Evolutionary conservation across 2,113 vertebrate genomes (phyloP).

Genomic region (Alligator sinensis): DNA sequence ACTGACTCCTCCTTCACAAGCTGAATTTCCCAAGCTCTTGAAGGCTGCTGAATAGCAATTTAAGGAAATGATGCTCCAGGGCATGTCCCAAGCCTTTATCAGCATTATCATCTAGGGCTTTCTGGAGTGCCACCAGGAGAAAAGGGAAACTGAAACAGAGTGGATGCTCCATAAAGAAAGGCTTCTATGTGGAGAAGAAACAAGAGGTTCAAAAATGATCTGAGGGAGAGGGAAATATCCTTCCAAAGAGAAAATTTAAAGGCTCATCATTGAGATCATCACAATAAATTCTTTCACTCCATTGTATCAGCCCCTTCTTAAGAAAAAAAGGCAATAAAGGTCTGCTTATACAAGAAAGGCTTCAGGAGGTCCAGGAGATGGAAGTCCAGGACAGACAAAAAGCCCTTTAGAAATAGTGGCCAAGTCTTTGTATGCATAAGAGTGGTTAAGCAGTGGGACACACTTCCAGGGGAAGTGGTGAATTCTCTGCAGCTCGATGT

Average conservation of each 20-base stretch:
- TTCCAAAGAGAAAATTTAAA: background rate
- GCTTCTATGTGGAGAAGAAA: background rate
- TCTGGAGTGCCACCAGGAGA: background rate
- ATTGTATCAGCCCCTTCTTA: rapidly evolving
- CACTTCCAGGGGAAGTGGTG: background rate
- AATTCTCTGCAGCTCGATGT: background rate
- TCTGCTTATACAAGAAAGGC: background rate
- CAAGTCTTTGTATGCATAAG: background rate
- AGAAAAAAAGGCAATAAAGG: background rate
- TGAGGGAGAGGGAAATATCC: constrained; percentile 8
- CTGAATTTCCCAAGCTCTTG: background rate
- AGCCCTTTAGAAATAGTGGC: rapidly evolving
- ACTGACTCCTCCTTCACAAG: background rate
- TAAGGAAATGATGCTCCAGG: rapidly evolving
- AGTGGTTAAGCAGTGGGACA: background rate
- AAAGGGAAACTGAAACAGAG: background rate
- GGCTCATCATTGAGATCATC: background rate
- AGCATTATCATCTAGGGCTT: background rate
- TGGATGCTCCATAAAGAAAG: background rate
- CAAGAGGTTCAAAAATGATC: background rate
- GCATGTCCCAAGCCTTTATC: rapidly evolving
- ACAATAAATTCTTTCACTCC: background rate
- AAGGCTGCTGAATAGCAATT: background rate
- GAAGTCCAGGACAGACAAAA: background rate
- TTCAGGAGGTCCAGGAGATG: rapidly evolving